Conservation (phyloP, 2,113 vertebrate genomes). For the Hirundichthys speculiger region DNA sequence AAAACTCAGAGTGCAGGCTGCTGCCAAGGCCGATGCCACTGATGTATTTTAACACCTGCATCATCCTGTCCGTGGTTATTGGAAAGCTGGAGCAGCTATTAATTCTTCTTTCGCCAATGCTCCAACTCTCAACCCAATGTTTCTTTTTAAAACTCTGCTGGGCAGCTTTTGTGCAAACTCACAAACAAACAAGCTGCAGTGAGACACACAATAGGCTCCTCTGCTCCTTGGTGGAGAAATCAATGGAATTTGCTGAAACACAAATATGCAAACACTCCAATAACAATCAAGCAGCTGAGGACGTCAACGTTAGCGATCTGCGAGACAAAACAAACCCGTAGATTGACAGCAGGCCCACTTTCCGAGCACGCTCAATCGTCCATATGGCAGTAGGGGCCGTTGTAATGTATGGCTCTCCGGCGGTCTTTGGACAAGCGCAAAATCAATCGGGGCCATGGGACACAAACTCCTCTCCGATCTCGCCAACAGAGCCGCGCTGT, state of each 20-base stretch:
- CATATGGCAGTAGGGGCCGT: conserved; percentile 1
- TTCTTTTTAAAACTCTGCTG: background rate
- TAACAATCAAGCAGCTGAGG: background rate
- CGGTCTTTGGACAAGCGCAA: conserved; percentile 58
- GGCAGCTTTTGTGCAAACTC: too few species aligned
- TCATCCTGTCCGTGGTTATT: too few species aligned
- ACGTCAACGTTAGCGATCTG: conserved; percentile 29
- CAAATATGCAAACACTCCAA: background rate
- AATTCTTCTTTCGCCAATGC: background rate
- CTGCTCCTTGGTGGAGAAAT: background rate
- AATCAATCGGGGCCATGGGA: conserved; percentile 67
- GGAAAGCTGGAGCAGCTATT: too few species aligned
- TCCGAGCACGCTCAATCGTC: background rate
- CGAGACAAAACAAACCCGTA: conserved; percentile 32
- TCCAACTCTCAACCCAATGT: background rate
- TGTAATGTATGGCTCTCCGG: conserved; percentile 56
- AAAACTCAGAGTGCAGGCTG: too few species aligned
- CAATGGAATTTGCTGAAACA: background rate
- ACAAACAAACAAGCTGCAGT: background rate
- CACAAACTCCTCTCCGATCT: conserved; percentile 51
- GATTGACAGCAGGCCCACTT: conserved; percentile 15
- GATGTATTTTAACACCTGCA: too few species aligned
- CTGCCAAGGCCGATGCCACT: too few species aligned
- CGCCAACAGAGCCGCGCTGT: conserved; percentile 28
- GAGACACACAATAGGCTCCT: background rate